Percentiles rank a stretch among this genome's conserved stretches.
These are phyloP conservation scores for Agriotes lineatus DNA, from an alignment of 2,888 invertebrate genomes.

Conservation along the genomic window DNA sequence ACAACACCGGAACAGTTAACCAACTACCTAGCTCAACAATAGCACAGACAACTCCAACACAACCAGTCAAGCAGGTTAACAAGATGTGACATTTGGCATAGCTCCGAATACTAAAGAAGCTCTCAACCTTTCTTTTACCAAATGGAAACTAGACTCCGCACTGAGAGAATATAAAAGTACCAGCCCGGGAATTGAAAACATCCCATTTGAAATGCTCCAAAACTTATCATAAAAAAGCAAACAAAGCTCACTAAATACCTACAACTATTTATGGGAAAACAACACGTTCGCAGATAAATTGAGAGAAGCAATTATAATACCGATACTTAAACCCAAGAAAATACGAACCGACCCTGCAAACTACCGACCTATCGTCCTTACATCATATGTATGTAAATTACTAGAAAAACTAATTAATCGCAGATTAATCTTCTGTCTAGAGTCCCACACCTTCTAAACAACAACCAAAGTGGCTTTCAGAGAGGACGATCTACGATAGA, in stretches of 20 bases:
- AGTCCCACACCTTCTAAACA: background rate
- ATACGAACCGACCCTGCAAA: background rate
- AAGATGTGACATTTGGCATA: background rate
- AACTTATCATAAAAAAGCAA: background rate
- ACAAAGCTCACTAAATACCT: background rate
- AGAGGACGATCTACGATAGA: too few relatives aligned
- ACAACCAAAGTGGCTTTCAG: too few relatives aligned
- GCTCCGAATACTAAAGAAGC: background rate
- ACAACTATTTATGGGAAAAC: background rate
- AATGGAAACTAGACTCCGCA: too few relatives aligned
- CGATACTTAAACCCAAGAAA: background rate
- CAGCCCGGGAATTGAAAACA: too few relatives aligned
- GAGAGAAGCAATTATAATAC: conserved; percentile 2
- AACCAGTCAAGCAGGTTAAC: background rate
- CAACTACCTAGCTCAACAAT: too few relatives aligned
- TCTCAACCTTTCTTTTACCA: too few relatives aligned
- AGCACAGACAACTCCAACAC: too few relatives aligned
- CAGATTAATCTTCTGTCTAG: background rate
- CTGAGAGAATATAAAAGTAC: too few relatives aligned
- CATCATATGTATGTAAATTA: conserved; percentile 3
- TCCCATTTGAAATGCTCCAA: too few relatives aligned
- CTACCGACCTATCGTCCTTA: conserved; percentile 2
- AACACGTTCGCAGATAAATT: background rate
- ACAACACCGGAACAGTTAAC: too few relatives aligned
- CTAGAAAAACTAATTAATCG: background rate